Percentiles rank a stretch among this genome's conserved stretches.
phyloP scores from a whole-genome alignment of 2,888 invertebrate genomes.

The Epicampocera succincta region DNA sequence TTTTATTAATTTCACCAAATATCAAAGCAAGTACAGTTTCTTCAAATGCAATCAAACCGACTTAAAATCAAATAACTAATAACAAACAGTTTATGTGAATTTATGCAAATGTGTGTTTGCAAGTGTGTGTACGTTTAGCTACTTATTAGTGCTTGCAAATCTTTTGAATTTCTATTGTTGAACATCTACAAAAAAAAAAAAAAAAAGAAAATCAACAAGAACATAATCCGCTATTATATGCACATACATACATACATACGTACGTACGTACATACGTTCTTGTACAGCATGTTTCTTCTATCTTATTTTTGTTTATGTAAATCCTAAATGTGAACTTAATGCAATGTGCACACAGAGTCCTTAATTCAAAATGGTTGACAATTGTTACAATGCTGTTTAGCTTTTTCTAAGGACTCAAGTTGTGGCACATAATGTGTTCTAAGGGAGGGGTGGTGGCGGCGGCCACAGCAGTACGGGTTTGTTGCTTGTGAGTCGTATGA shows the following conservation, averaged over 20 bases:
- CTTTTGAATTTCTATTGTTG: slow-evolving; percentile 57
- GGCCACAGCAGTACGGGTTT: neutral
- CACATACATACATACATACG: too few relatives aligned
- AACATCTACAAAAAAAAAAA: slow-evolving; percentile 50
- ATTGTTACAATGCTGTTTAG: slow-evolving; percentile 63
- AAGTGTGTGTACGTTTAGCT: slow-evolving; percentile 21
- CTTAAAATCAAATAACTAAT: slow-evolving; percentile 34
- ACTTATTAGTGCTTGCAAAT: slow-evolving; percentile 52
- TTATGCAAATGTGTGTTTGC: neutral
- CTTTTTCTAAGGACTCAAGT: slow-evolving; percentile 58
- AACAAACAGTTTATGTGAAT: slow-evolving; percentile 3
- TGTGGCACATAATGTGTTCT: slow-evolving; percentile 11
- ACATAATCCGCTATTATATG: slow-evolving; percentile 53
- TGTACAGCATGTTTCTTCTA: slow-evolving; percentile 35
- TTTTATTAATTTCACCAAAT: neutral
- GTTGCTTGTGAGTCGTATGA: slow-evolving; percentile 54
- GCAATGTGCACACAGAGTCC: slow-evolving; percentile 68
- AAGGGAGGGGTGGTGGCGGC: neutral
- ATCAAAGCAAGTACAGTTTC: slow-evolving; percentile 33
- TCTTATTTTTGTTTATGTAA: slow-evolving; percentile 46
- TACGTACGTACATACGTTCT: too few relatives aligned
- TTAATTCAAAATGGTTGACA: slow-evolving; percentile 70
- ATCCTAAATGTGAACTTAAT: slow-evolving; percentile 69
- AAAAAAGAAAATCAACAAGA: slow-evolving; percentile 59
- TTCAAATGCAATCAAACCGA: slow-evolving; percentile 19